These are phyloP conservation scores for Hemibagrus guttatus DNA, from an alignment of 2,797 vertebrate species.

Conservation along the genomic window DNA sequence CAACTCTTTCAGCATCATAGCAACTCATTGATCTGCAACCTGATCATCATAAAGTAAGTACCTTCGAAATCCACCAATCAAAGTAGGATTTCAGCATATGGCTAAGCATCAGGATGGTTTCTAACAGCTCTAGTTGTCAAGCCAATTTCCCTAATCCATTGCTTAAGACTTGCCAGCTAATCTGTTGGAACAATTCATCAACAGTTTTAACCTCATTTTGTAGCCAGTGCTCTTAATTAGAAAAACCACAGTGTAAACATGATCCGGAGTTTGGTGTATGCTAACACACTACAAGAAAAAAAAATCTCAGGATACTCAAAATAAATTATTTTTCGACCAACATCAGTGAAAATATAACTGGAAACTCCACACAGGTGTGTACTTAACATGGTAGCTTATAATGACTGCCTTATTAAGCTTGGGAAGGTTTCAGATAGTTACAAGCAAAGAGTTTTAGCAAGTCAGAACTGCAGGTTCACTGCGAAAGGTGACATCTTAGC, in stretches of 20 bases:
- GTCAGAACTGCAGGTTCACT: too few species aligned
- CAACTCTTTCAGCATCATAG: neutral
- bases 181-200: constrained; percentile 21
- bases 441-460: neutral
- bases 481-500: too few species aligned
- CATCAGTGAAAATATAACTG: neutral
- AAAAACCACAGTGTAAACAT: neutral
- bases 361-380: neutral
- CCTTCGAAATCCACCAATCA: neutral
- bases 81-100: neutral
- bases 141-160: neutral
- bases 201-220: constrained; percentile 1
- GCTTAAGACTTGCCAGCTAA: constrained; percentile 29
- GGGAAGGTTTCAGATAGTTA: neutral
- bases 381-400: neutral
- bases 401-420: neutral
- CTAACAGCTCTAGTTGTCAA: neutral
- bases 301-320: neutral
- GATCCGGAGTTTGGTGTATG: neutral
- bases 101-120: neutral
- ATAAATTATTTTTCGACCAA: neutral
- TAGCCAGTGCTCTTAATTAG: too few species aligned
- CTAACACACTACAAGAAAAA: neutral
- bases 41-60: neutral
- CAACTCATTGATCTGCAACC: neutral